phyloP scores from a whole-genome alignment of 2,113 vertebrate species.

The Prietella phreatophila region DNA sequence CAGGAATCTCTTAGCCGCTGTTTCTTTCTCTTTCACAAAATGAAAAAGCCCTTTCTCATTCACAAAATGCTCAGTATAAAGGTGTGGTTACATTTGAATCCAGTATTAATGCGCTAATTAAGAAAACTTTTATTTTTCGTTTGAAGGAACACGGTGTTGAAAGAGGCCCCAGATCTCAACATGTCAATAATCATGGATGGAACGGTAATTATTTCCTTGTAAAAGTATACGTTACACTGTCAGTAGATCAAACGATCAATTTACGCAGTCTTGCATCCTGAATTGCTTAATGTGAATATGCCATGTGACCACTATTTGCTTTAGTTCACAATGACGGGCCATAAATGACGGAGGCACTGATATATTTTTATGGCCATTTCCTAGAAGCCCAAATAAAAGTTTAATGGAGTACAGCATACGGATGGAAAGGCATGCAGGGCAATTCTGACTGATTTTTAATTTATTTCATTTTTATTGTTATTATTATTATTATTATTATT shows the following conservation, averaged over 20 bases:
- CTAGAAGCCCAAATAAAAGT: not conserved
- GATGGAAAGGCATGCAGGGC: not conserved
- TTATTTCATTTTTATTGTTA: too few relatives aligned
- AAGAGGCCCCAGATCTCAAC: not conserved
- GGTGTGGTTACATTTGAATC: not conserved
- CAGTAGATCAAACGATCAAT: not conserved
- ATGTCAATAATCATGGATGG: not conserved
- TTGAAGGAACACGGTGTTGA: too few relatives aligned
- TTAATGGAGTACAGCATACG: not conserved
- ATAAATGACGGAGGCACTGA: not conserved
- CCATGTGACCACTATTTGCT: not conserved
- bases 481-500: too few relatives aligned
- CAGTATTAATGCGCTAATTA: not conserved
- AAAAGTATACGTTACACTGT: not conserved
- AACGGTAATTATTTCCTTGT: not conserved
- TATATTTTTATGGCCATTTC: not conserved
- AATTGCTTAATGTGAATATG: not conserved
- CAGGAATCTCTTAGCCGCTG: too few relatives aligned
- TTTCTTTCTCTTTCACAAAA: not conserved
- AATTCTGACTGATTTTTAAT: too few relatives aligned
- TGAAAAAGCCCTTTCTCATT: not conserved
- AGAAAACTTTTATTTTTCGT: not conserved
- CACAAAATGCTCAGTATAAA: not conserved
- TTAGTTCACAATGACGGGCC: not conserved
- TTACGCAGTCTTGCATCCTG: not conserved